Conservation (phyloP, 2,888 invertebrate species). For the Scaptodrosophila latifasciaeformis region DNA sequence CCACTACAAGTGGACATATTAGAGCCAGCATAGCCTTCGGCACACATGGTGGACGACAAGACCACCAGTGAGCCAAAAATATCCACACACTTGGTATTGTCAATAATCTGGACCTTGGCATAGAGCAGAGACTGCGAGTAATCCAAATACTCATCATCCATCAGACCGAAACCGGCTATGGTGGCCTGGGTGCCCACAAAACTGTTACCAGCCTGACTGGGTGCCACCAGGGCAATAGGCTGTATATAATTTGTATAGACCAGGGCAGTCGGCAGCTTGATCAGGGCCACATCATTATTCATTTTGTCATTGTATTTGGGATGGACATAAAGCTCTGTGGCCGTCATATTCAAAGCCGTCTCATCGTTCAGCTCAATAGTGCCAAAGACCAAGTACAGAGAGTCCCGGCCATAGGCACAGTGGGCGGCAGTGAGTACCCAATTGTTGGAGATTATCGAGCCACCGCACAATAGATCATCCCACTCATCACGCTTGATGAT, state of each 20-base stretch:
- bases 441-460: slow-evolving; percentile 60
- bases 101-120: slow-evolving; percentile 64
- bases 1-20: slow-evolving; percentile 72
- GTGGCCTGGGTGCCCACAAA: slow-evolving; percentile 55
- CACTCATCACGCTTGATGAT: slow-evolving; percentile 60
- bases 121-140: slow-evolving; percentile 54
- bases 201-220: slow-evolving; percentile 29
- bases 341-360: slow-evolving; percentile 50
- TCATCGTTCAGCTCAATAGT: slow-evolving; percentile 50
- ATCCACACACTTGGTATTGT: slow-evolving; percentile 52
- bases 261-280: slow-evolving; percentile 56
- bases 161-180: slow-evolving; percentile 68
- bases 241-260: slow-evolving; percentile 51
- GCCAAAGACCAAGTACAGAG: slow-evolving; percentile 64
- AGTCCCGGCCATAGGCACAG: slow-evolving; percentile 55
- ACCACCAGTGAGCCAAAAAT: slow-evolving; percentile 53
- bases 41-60: slow-evolving; percentile 61
- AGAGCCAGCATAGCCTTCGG: slow-evolving; percentile 47
- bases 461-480: slow-evolving; percentile 69
- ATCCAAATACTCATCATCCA: slow-evolving; percentile 67
- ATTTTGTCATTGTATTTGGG: slow-evolving; percentile 62
- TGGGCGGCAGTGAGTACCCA: slow-evolving; percentile 74
- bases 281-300: slow-evolving; percentile 70
- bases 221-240: slow-evolving; percentile 56
- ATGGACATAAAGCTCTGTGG: slow-evolving; percentile 57